Evolutionary conservation across 2,113 vertebrate species (phyloP), one percentile per base, ranked within the genome.

Genomic region (Neogobius melanostomus): DNA sequence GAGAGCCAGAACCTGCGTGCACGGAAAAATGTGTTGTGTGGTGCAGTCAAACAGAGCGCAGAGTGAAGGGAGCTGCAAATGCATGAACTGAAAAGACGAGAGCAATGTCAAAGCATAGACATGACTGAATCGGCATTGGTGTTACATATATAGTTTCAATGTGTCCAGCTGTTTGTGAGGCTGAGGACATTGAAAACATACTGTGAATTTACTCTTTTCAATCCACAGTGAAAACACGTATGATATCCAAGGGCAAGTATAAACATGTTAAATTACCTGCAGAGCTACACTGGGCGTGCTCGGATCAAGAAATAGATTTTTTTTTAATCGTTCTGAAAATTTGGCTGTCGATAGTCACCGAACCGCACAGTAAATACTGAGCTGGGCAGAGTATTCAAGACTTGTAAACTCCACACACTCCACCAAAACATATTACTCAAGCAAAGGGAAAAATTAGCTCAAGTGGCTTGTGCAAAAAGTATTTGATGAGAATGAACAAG

Each of bases 11-110:
- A 60, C 43, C 71, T 60, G 43, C 74, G 47, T 52, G 47, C 53
- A 64, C 10, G 8, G 74, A 69, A 51, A 60, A 66, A 57, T 57
- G 28, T 15, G 21, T 0, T 47, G 57, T 42, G 63, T 47, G 67
- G 15, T 16, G 45, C 47, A 64, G 47, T 15, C 42, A 61, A 61
- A 61, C 42, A 6, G 42, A 16, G 42, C 14, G 44, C 15, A 61
- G 15, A 61, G 42, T 44, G 42, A 15, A 44, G 68, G 72, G 54
- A n/a, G 48, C 45, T 21, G 69, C 72, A 56, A n/a, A 61, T 45
- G 43, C 42, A 12, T 42, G 11, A 14, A 59, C 7, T 42, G 56
- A 42, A 52, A 69, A 74, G 57, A 14, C 42, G 53, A 70, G 51
- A 67, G 48, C 77, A 66, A 44, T 50, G 66, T 52, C 52, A 54